phyloP scores from a whole-genome alignment of 35 echinoderm and acorn worm genomes.

The Apostichopus japonicus region DNA sequence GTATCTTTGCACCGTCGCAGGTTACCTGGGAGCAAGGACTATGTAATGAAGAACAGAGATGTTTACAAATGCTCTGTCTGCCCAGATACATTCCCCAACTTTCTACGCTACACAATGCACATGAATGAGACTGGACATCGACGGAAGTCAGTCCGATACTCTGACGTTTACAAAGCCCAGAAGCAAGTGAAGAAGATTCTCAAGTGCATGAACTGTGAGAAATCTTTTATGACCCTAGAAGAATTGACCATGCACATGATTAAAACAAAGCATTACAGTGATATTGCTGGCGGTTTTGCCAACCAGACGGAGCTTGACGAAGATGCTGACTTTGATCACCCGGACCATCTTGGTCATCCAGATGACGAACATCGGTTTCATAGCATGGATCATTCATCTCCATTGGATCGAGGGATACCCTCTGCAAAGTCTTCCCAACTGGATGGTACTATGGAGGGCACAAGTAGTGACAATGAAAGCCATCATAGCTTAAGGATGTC shows the following conservation, averaged over 20 bases:
- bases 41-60: conserved; percentile 23
- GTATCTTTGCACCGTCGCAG: conserved; percentile 39
- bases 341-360: not conserved
- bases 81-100: conserved; percentile 57
- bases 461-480: conserved; percentile 49
- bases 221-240: conserved; percentile 49
- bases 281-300: conserved; percentile 50
- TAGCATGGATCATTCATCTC: not conserved
- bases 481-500: not conserved
- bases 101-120: conserved; percentile 53
- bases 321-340: conserved; percentile 45
- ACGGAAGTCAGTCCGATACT: conserved; percentile 34
- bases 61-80: conserved; percentile 55
- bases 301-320: conserved; percentile 44
- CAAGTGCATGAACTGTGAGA: conserved; percentile 63
- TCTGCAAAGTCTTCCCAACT: not conserved
- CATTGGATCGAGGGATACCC: not conserved
- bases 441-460: conserved; percentile 18
- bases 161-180: conserved; percentile 44
- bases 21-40: conserved; percentile 37
- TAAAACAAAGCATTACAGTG: conserved; percentile 60
- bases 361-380: conserved; percentile 11
- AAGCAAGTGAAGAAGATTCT: conserved; percentile 59
- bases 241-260: conserved; percentile 67
- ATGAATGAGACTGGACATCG: conserved; percentile 59